These are phyloP conservation scores for Odontesthes bonariensis DNA, from an alignment of 2,113 vertebrate genomes.

Conservation along the genomic window DNA sequence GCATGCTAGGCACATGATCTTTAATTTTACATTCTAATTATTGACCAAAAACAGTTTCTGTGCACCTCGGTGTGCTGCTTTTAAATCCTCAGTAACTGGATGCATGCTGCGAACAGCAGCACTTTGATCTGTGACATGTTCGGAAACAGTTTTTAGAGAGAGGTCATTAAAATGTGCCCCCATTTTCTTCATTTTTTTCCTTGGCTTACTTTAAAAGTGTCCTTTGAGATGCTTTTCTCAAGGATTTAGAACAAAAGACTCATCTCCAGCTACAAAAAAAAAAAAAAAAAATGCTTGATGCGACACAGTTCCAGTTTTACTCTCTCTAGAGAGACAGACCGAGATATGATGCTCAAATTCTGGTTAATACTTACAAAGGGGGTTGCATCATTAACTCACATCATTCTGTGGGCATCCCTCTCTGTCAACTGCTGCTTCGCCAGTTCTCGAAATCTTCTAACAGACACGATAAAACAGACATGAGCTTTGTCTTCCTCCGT, in stretches of 20 bases:
- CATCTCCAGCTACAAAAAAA: conserved; percentile 8
- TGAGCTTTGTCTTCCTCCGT: conserved; percentile 49
- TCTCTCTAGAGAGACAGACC: conserved; percentile 36
- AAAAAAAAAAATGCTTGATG: conserved; percentile 27
- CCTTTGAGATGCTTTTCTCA: conserved; percentile 19
- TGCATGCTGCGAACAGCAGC: conserved; percentile 13
- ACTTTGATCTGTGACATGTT: conserved; percentile 25
- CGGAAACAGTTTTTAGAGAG: conserved; percentile 30
- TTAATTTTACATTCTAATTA: not conserved
- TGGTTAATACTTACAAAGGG: conserved; percentile 48
- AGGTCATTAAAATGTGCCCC: conserved; percentile 53
- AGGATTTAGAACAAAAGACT: conserved; percentile 35
- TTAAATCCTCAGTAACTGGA: conserved; percentile 2
- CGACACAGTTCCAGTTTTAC: conserved; percentile 40
- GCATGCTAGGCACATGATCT: not conserved
- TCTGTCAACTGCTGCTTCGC: conserved; percentile 58
- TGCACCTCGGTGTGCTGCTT: too few relatives aligned
- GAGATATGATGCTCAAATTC: conserved; percentile 40
- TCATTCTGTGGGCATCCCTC: conserved; percentile 61
- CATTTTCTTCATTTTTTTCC: not conserved
- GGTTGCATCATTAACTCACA: conserved; percentile 72
- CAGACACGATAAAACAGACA: conserved; percentile 49
- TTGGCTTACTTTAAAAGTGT: conserved; percentile 9
- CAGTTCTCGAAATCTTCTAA: conserved; percentile 52
- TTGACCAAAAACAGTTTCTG: not conserved